Base-by-base conservation (phyloP, 2,797 vertebrate genomes). In the Onychomys leucogaster region DNA sequence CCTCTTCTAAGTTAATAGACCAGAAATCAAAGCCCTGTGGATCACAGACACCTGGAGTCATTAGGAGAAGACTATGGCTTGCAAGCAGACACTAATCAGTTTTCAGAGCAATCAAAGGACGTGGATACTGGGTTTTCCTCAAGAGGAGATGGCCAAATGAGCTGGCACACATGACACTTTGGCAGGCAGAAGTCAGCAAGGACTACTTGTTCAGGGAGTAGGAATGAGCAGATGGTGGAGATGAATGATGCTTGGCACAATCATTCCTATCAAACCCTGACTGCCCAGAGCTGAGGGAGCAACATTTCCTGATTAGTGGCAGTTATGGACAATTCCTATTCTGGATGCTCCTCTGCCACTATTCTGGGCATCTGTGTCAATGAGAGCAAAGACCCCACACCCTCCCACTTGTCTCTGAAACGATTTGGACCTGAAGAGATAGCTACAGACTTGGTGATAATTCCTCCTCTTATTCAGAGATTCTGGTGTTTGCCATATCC, bases 21-120 rank as follows among this genome's bases (percentile, higher is more conserved):
- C 37, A 92, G 90, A 90, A 97, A 94, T 94, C 49, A 96, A 96
- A 93, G 92, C 37, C 25, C 16, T 57, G 46, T 95, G 32, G 57
- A 49, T 23, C 84, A 59, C 32, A 90, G 16, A 75, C 34, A 90
- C 84, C 87, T 88, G 80, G 73, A 67, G 82, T 13, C 25, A 46
- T 73, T 55, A 91, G 52, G 41, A 89, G 61, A 78, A 76, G 93
- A 93, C 23, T n/a, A 27, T 16, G 49, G 34, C 90, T 93, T 89
- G 49, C 52, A 95, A 93, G 89, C 71, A n/a, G 73, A 67, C 73
- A 52, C n/a, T 57, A 84, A 94, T 95, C 73, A 81, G 67, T 90
- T 96, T 95, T 96, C 57, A 63, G 37, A 61, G 2, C 57, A 71
- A 94, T 69, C 49, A 34, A 80, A 52, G 76, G 65, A 76, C 9